Conservation (phyloP, 2,888 invertebrate species). For the Galerucella pusilla region DNA sequence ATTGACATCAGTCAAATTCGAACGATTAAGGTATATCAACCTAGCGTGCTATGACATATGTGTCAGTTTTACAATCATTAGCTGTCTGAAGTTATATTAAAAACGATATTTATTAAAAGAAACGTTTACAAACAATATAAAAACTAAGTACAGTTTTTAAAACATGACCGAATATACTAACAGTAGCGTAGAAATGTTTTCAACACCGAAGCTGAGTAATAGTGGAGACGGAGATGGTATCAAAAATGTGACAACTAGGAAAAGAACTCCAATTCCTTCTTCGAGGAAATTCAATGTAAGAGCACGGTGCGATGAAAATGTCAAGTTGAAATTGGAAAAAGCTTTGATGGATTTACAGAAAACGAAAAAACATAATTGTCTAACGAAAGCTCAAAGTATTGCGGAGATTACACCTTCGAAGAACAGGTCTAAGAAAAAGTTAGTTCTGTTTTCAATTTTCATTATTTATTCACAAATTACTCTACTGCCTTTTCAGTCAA, state of each 20-base stretch:
- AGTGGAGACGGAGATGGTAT: conserved; percentile 56
- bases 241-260: conserved; percentile 43
- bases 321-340: conserved; percentile 49
- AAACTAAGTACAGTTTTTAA: not conserved
- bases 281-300: conserved; percentile 54
- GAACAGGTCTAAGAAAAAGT: conserved; percentile 47
- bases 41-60: not conserved
- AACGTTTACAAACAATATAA: conserved; percentile 7
- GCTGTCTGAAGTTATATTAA: not conserved
- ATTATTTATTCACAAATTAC: no score
- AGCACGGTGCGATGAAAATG: conserved; percentile 44
- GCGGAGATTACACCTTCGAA: conserved; percentile 59
- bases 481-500: no score
- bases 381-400: conserved; percentile 50
- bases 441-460: conserved; percentile 17
- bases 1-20: not conserved
- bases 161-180: conserved; percentile 13
- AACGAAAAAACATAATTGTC: conserved; percentile 27
- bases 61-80: not conserved
- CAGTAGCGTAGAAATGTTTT: conserved; percentile 35
- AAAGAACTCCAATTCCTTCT: conserved; percentile 55
- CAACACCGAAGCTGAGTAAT: conserved; percentile 37
- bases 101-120: not conserved
- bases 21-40: not conserved
- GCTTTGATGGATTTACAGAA: conserved; percentile 46